Conservation (phyloP, 2,113 vertebrate species). For the Scatophagus argus region DNA sequence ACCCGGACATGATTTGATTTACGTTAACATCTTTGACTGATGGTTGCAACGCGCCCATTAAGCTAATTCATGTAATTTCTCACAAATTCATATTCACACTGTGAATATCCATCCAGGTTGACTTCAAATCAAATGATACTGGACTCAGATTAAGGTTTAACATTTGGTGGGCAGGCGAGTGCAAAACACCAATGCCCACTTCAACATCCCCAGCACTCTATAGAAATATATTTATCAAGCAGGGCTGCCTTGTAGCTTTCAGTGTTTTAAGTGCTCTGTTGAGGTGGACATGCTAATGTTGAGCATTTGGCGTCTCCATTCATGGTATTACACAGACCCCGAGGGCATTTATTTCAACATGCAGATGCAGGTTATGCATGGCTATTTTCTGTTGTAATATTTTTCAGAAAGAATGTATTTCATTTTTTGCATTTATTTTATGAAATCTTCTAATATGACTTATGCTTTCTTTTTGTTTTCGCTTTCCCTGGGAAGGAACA, state of each 20-base stretch:
- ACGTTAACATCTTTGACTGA: conserved; percentile 16
- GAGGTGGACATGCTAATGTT: background rate
- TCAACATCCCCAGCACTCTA: background rate
- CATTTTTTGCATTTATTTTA: background rate
- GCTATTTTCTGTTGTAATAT: no score
- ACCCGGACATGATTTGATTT: background rate
- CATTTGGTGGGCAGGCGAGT: no score
- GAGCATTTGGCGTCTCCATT: background rate
- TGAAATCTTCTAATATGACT: background rate
- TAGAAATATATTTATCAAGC: no score
- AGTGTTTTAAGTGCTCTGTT: no score
- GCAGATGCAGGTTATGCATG: background rate
- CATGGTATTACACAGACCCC: background rate
- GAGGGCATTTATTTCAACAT: background rate
- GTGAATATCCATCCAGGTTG: background rate
- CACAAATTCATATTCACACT: background rate
- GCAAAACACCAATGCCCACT: background rate
- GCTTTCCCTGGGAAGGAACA: no score
- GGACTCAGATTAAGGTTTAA: no score
- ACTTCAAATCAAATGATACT: conserved; percentile 2
- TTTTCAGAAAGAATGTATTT: no score
- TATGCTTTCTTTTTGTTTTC: background rate
- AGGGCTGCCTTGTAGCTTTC: background rate
- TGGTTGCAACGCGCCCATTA: conserved; percentile 24
- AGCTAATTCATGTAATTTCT: conserved; percentile 24